Evolutionary conservation across 2,888 invertebrate species (phyloP), one percentile per base, ranked within the genome.

Genomic region (Epinotia bilunana): DNA sequence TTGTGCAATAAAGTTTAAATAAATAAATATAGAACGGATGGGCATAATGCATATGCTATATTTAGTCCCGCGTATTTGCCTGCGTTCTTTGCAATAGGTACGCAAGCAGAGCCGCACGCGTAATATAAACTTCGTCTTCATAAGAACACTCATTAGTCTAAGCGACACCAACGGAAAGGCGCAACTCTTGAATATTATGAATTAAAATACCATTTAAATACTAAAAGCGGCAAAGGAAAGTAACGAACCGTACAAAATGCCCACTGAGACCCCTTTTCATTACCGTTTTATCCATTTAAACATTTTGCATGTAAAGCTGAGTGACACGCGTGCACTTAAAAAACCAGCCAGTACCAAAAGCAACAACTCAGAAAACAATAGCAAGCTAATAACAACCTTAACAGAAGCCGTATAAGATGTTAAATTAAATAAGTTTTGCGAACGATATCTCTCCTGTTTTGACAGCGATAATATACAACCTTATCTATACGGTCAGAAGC

Each of bases 201-300:
- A 68, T 68, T 68, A 68, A 68, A 68, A 68, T 58, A 68, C 68
- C 68, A 43, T 68, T 68, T 68, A 68, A 68, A 68, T 68, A 68
- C 39, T 68, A 68, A 68, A 63, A 74, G 57, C 49, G 13, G 57
- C 63, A 64, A 69, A 69, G 63, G 63, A 33, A 73, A 18, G 63
- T 74, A 74, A 74, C 74, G 74, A 74, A 69, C 69, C 74, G 63
- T 74, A 74, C 20, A 73, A 74, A 68, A 73, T 69, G 46, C 70
- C 74, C 60, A 65, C 70, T 71, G 64, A 71, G 74, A 74, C 74
- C 70, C 70, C 74, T 71, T 74, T 74, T 71, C 74, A 74, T 71
- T 71, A 71, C 16, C 49, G 64, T 70, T 74, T 70, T 65, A 74
- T 65, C 74, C 74, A 74, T 75, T 74, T 75, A 75, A 65, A 74